A percentile compares a stretch with the other conserved stretches of the same genome.
These are phyloP conservation scores for Hirundo rustica DNA, from an alignment of 2,797 vertebrate genomes.

Conservation along the genomic window DNA sequence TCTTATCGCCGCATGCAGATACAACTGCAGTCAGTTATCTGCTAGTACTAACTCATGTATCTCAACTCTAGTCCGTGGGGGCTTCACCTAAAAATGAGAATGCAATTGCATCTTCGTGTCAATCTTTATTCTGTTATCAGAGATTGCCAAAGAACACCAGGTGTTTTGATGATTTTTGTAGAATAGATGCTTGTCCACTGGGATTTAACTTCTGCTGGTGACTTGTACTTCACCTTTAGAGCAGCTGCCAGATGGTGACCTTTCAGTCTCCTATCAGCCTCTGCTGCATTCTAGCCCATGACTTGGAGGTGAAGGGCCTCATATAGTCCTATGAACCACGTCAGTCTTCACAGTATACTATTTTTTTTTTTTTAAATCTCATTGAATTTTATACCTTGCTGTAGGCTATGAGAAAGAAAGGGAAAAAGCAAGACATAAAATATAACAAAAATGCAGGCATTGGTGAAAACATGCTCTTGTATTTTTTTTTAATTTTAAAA, in stretches of 20 bases:
- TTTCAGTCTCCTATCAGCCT: neutral
- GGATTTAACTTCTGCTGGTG: neutral
- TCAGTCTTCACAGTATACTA: neutral
- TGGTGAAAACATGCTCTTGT: neutral
- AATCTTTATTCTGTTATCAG: neutral
- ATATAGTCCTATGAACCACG: neutral
- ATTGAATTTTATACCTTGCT: neutral
- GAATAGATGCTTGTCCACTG: neutral
- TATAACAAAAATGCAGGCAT: neutral
- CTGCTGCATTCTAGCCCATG: neutral
- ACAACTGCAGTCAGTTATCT: neutral
- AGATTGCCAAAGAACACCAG: neutral
- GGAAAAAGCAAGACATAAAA: neutral
- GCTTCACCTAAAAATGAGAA: neutral
- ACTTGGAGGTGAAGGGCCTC: neutral
- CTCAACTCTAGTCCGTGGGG: neutral
- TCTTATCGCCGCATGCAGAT: neutral
- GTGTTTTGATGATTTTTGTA: neutral
- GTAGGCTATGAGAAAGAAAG: neutral
- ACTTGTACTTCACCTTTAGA: neutral
- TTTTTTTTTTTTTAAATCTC: neutral
- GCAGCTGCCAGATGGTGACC: neutral
- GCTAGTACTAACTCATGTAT: neutral
- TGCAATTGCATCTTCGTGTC: neutral
- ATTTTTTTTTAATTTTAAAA: too few relatives aligned